Percentiles rank a stretch among this genome's conserved stretches.
Evolutionary conservation across 2,113 vertebrate species (phyloP).

Genomic region (Nasalis larvatus): DNA sequence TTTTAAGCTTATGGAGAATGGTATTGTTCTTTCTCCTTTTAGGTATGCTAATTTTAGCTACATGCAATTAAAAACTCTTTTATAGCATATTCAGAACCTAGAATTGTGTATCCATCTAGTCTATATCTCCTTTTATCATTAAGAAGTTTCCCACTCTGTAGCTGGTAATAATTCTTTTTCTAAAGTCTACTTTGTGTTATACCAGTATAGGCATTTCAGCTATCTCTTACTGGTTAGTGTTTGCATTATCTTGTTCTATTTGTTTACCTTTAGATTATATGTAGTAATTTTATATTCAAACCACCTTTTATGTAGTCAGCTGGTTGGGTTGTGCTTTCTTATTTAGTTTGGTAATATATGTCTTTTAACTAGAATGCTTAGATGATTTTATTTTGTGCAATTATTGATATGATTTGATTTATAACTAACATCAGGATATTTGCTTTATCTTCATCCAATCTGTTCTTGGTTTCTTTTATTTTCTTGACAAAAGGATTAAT

Average conservation of each 20-base stretch:
- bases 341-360: background rate
- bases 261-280: background rate
- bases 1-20: background rate
- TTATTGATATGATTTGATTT: background rate
- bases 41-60: background rate
- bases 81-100: background rate
- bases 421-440: background rate
- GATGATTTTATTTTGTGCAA: background rate
- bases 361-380: background rate
- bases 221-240: background rate
- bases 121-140: background rate
- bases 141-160: background rate
- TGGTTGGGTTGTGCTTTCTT: background rate
- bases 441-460: background rate
- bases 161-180: background rate
- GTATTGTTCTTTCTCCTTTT: background rate
- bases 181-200: background rate
- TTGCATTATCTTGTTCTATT: background rate
- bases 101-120: background rate
- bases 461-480: background rate
- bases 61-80: background rate
- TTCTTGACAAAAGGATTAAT: background rate
- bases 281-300: background rate
- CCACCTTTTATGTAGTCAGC: background rate
- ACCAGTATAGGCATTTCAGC: background rate